These are phyloP conservation scores for Pocota personata DNA, from an alignment of 2,888 invertebrate genomes.

Conservation along the genomic window DNA sequence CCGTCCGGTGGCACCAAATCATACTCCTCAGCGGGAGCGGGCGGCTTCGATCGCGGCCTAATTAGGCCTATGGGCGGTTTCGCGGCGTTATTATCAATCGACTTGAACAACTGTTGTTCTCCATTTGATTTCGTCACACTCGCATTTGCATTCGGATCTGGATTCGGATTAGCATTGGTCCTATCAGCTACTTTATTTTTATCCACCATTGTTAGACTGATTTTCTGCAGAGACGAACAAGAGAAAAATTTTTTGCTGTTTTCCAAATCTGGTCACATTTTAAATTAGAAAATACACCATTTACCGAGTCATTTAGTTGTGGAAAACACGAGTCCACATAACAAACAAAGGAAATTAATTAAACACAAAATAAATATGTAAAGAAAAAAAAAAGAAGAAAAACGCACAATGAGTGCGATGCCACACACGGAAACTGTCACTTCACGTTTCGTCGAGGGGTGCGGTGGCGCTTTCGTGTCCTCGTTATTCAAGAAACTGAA, in stretches of 20 bases:
- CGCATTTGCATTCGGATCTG: no score
- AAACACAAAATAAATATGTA: constrained; percentile 16
- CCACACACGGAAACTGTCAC: constrained; percentile 69
- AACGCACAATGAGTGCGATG: constrained; percentile 71
- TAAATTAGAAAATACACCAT: constrained; percentile 39
- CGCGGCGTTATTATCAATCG: constrained; percentile 5
- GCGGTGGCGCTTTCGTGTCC: constrained; percentile 45
- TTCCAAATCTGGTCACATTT: constrained; percentile 49
- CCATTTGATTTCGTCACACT: constrained; percentile 55
- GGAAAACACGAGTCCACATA: constrained; percentile 59
- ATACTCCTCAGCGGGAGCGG: constrained; percentile 83
- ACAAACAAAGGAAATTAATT: constrained; percentile 68
- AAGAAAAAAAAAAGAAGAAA: constrained; percentile 29
- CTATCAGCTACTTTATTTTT: constrained; percentile 61
- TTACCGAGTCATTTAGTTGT: constrained; percentile 58
- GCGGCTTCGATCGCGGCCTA: constrained; percentile 6
- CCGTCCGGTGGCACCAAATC: constrained; percentile 92
- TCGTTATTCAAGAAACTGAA: constrained; percentile 59
- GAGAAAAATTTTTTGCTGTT: constrained; percentile 14
- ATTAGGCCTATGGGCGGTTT: background rate
- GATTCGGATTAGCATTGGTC: constrained; percentile 39
- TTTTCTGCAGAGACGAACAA: constrained; percentile 24
- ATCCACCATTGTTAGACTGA: constrained; percentile 62
- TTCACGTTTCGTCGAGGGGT: constrained; percentile 20
- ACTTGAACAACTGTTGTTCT: constrained; percentile 41